Evolutionary conservation across 1,140 invertebrate genomes (phyloP).

Genomic region (Phenacoccus solenopsis): DNA sequence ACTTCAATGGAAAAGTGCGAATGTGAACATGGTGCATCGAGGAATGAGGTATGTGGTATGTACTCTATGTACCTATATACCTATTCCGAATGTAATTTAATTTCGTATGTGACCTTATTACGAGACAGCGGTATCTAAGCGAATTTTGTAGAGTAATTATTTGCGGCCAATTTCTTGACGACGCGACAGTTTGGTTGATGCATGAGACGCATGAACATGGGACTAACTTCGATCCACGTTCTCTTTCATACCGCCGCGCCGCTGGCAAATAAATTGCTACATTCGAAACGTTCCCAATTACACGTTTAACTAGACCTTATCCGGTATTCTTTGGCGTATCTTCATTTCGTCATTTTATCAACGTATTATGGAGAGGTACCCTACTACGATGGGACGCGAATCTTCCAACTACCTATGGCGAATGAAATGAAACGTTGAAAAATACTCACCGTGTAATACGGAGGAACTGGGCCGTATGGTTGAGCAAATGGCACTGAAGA

Average conservation of each 20-base stretch:
- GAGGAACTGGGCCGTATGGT: neutral
- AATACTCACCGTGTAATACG: conserved; percentile 19
- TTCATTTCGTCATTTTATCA: neutral
- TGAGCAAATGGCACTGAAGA: neutral
- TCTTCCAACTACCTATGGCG: too few relatives aligned
- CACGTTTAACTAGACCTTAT: neutral
- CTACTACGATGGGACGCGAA: neutral
- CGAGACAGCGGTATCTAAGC: too few relatives aligned
- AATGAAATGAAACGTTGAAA: too few relatives aligned
- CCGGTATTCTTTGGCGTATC: too few relatives aligned
- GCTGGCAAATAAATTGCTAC: neutral
- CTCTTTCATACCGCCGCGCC: too few relatives aligned
- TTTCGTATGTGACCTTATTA: neutral
- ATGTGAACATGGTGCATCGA: too few relatives aligned
- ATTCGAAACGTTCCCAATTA: neutral
- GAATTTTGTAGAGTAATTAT: neutral
- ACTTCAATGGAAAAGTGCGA: neutral
- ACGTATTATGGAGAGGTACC: neutral
- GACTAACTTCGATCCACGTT: too few relatives aligned
- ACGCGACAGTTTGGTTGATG: neutral
- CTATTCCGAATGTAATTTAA: too few relatives aligned
- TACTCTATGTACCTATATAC: too few relatives aligned
- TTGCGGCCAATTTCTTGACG: neutral
- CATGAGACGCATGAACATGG: neutral
- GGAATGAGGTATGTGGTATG: too few relatives aligned